These are phyloP conservation scores for Psammodynastes pulverulentus DNA, from an alignment of 2,113 vertebrate species.

Conservation along the genomic window DNA sequence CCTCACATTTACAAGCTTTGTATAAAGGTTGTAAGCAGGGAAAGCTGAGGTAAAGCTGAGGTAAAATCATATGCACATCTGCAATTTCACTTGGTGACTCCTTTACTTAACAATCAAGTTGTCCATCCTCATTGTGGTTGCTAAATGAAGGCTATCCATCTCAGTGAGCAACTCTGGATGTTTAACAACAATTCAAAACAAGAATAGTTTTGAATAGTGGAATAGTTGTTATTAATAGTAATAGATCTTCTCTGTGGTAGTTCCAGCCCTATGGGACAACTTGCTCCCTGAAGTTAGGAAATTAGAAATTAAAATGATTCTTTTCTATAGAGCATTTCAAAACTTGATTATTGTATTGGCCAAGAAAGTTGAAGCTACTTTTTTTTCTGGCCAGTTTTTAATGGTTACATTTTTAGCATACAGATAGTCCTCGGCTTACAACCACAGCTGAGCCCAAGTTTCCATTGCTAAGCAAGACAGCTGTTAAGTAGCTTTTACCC, in stretches of 20 bases:
- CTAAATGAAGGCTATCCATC: background rate
- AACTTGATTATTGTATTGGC: background rate
- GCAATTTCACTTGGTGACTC: background rate
- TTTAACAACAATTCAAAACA: background rate
- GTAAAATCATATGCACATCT: background rate
- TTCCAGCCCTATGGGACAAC: background rate
- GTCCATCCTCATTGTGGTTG: background rate
- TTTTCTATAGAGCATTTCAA: background rate
- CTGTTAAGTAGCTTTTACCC: background rate
- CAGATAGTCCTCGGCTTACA: background rate
- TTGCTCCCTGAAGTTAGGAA: background rate
- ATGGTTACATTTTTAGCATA: background rate
- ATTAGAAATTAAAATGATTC: background rate
- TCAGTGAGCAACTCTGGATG: background rate
- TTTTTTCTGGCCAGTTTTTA: background rate
- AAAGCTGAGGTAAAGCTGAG: background rate
- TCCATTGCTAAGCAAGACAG: background rate
- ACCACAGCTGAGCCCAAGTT: background rate
- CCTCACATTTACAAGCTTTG: background rate
- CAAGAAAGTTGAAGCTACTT: background rate
- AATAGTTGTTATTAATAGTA: background rate
- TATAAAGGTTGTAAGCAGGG: background rate
- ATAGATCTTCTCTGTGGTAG: background rate
- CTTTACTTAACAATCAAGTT: background rate
- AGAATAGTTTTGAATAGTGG: background rate